A percentile compares a stretch with the other conserved stretches of the same genome.
Conservation (phyloP, 2,888 invertebrate species). For the Caenorhabditis wallacei region DNA sequence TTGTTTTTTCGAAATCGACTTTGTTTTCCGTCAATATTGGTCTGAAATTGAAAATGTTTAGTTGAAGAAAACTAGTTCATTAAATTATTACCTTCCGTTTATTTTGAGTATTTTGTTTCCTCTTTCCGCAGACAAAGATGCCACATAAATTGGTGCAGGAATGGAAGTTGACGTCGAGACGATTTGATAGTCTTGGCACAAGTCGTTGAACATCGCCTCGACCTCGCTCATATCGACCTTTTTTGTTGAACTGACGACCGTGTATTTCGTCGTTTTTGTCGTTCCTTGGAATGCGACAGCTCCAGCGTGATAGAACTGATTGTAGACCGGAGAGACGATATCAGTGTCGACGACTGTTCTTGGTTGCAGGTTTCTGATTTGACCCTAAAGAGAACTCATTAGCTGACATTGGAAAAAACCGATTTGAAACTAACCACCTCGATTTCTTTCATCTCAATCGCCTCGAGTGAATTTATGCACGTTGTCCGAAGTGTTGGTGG, state of each 20-base stretch:
- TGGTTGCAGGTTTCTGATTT: conserved; percentile 50
- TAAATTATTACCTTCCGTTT: conserved; percentile 1
- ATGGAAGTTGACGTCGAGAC: conserved; percentile 42
- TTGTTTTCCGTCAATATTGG: neutral
- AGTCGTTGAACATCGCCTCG: conserved; percentile 42
- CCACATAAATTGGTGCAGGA: conserved; percentile 61
- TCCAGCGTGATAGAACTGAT: conserved; percentile 62
- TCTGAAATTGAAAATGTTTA: neutral
- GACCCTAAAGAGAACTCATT: neutral
- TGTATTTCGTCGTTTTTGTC: conserved; percentile 51
- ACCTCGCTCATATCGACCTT: neutral
- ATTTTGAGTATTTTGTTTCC: conserved; percentile 16
- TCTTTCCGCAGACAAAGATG: conserved; percentile 51
- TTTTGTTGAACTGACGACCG: conserved; percentile 23
- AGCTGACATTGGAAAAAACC: neutral
- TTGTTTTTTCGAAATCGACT: neutral
- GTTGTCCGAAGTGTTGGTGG: conserved; percentile 27
- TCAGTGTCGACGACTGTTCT: conserved; percentile 61
- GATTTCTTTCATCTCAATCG: conserved; percentile 18
- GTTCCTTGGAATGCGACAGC: conserved; percentile 61
- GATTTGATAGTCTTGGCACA: conserved; percentile 61
- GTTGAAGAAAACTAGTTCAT: neutral
- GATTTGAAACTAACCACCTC: neutral
- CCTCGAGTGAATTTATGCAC: conserved; percentile 53
- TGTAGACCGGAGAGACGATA: conserved; percentile 50